phyloP scores from a whole-genome alignment of 2,797 vertebrate species.

The Phataginus tetradactyla region DNA sequence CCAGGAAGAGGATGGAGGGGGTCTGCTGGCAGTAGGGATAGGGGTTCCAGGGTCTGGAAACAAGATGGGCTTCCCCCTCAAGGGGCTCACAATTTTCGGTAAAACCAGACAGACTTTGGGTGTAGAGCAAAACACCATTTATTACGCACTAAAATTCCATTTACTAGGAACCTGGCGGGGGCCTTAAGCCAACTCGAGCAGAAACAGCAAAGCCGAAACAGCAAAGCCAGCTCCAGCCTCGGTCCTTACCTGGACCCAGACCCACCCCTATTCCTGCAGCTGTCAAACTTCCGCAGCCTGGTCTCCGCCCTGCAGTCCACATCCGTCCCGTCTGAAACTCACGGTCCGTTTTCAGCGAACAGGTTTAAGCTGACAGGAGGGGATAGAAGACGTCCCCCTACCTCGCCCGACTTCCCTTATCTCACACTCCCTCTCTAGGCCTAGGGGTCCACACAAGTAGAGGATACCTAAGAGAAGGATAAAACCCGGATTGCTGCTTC shows the following conservation, averaged over 20 bases:
- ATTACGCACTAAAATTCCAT: conserved; percentile 73
- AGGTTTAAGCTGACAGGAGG: background rate
- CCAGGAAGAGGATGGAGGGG: background rate
- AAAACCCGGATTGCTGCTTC: background rate
- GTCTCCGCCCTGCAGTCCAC: background rate
- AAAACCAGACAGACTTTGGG: conserved; percentile 76
- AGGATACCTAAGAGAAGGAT: background rate
- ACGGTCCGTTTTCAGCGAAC: background rate
- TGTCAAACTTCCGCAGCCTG: background rate
- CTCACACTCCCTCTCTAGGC: background rate
- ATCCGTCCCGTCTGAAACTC: background rate
- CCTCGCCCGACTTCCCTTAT: background rate
- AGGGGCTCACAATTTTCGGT: conserved; percentile 75
- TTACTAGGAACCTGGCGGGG: conserved; percentile 49
- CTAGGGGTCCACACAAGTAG: background rate
- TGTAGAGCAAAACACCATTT: conserved; percentile 57
- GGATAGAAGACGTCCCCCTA: background rate
- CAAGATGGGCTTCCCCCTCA: conserved; percentile 62
- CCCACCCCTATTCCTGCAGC: background rate
- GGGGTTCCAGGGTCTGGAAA: conserved; percentile 66
- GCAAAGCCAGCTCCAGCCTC: background rate
- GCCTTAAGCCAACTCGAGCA: background rate
- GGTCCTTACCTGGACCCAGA: conserved; percentile 25
- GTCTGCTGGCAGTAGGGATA: conserved; percentile 22
- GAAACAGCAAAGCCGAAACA: background rate